A percentile compares a stretch with the other conserved stretches of the same genome.
Evolutionary conservation across 2,113 vertebrate species (phyloP).

Genomic region (Panthera uncia): DNA sequence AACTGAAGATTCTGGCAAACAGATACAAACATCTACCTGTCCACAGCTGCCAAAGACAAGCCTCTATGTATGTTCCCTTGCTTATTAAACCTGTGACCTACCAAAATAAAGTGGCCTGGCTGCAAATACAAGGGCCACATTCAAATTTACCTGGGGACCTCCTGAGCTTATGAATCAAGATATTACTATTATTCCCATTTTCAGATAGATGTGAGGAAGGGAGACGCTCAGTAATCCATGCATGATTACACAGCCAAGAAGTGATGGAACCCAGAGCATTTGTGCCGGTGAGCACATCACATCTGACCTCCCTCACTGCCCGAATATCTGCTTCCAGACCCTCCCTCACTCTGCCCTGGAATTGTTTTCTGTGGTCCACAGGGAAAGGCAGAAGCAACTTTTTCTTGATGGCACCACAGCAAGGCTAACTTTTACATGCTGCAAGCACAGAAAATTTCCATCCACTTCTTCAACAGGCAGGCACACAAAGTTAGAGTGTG

Average conservation of each 20-base stretch:
- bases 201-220: neutral
- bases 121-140: no score
- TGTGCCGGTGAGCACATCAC: neutral
- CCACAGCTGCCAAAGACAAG: no score
- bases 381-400: neutral
- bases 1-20: no score
- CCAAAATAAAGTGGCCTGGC: no score
- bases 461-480: neutral
- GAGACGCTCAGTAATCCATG: neutral
- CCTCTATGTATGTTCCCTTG: no score
- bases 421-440: neutral
- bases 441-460: neutral
- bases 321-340: neutral
- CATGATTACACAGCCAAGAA: no score
- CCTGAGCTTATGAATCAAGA: no score
- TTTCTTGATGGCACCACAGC: neutral
- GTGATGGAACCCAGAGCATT: no score
- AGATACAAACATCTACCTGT: no score
- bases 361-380: neutral
- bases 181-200: no score
- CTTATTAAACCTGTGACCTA: no score
- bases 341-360: neutral
- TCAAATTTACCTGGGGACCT: no score
- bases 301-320: neutral
- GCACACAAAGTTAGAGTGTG: neutral